Evolutionary conservation across 2,113 vertebrate species (phyloP).

Genomic region (Megaleporinus macrocephalus): DNA sequence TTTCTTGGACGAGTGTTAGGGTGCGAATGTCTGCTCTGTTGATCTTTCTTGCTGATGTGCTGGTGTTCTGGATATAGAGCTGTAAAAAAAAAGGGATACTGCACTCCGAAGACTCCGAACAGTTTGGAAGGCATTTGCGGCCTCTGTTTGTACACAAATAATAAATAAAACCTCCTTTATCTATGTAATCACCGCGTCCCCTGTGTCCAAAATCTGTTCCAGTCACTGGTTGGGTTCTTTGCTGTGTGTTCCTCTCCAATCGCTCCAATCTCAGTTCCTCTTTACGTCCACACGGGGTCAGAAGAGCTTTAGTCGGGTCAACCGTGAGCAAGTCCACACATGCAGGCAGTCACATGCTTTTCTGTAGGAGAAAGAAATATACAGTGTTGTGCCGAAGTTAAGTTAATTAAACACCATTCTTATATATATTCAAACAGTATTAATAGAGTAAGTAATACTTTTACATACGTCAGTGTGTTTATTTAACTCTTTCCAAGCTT

Average conservation of each 20-base stretch:
- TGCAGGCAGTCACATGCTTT: not conserved
- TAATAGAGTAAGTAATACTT: too few species aligned
- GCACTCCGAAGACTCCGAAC: constrained; percentile 71
- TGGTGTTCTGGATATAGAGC: constrained; percentile 73
- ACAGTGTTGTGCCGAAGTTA: too few species aligned
- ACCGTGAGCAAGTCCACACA: not conserved
- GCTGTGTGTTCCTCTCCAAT: not conserved
- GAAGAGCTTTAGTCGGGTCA: not conserved
- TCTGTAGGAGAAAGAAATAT: not conserved
- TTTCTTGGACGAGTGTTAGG: constrained; percentile 42
- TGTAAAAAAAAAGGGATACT: constrained; percentile 72
- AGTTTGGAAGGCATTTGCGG: constrained; percentile 77
- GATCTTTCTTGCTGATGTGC: constrained; percentile 60
- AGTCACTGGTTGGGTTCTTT: not conserved
- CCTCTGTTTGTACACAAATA: constrained; percentile 81
- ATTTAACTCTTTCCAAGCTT: too few species aligned
- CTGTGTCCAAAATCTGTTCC: not conserved
- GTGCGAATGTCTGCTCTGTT: constrained; percentile 44
- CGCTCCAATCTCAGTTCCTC: not conserved
- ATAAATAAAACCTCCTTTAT: constrained; percentile 82
- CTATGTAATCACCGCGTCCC: constrained; percentile 54
- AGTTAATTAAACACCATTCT: too few species aligned
- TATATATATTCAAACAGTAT: too few species aligned
- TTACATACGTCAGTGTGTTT: too few species aligned
- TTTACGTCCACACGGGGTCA: constrained; percentile 33